Base-by-base conservation (phyloP, 2,888 invertebrate species). In the Drosophila ezoana region DNA sequence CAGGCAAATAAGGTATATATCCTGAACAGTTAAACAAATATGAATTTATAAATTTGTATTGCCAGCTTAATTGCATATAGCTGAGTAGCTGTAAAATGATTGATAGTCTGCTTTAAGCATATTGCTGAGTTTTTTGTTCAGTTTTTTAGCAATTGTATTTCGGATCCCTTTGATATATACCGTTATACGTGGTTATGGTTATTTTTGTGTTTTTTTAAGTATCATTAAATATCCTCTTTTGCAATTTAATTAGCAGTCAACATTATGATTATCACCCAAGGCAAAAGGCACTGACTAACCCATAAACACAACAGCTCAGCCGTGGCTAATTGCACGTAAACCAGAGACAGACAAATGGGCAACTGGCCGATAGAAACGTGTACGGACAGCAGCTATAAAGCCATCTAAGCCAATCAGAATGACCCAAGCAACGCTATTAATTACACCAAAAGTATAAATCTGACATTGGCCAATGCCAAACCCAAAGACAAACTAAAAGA, bases 191-290 rank as follows among this genome's bases (percentile, higher is more conserved):
- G 8, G 13, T 20, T 13, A 52, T 23, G n/a, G 16, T 5, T 8
- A 28, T 54, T 40, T 43, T 54, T 54, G 14, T 37, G 11, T 20
- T 37, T 61, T 59, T 58, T 67, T 72, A 52, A 74, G 54, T 54
- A 72, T 68, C 57, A 54, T 54, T 60, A 37, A 68, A 68, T 73
- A 47, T 61, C 57, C 60, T 23, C 33, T 70, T 18, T 61, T 41
- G 71, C 81, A 79, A 67, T 82, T 82, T 79, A 74, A 84, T 82
- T 76, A 78, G 74, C 66, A 33, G 64, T 65, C 65, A 79, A 59
- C 68, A 73, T 84, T 78, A 78, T 84, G 81, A 77, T 81, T 80
- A 64, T 62, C 76, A 64, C 72, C 72, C 44, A 51, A 48, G 51
- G 54, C 14, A 35, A 44, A 18, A 64, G 5, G 45, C 49, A 47